These are phyloP conservation scores for Acyrthosiphon pisum DNA, from an alignment of 1,140 invertebrate species.

Conservation along the genomic window DNA sequence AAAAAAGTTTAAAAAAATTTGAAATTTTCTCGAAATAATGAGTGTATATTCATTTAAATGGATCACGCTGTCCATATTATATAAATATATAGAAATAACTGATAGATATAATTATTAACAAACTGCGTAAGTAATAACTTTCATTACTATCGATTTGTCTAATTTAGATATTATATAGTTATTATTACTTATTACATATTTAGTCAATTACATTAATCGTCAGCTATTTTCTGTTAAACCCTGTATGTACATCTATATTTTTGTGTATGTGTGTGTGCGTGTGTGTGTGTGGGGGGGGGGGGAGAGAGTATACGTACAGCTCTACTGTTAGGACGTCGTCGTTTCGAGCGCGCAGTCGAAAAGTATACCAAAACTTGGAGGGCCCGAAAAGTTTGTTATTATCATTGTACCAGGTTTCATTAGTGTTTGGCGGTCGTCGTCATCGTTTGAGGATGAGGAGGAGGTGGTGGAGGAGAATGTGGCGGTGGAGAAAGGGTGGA, in stretches of 20 bases:
- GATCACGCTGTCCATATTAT: not conserved
- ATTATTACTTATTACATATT: not conserved
- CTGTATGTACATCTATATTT: not conserved
- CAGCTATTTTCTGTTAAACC: not conserved
- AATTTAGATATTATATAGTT: not conserved
- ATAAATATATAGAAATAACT: not conserved
- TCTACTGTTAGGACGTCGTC: not conserved
- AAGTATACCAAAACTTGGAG: not conserved
- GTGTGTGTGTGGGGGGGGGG: too few relatives aligned
- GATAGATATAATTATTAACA: not conserved
- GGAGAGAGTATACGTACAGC: too few relatives aligned
- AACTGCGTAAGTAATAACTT: too few relatives aligned
- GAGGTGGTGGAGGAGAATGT: too few relatives aligned
- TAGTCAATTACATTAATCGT: not conserved
- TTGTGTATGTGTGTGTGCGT: not conserved
- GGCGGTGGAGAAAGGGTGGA: not conserved
- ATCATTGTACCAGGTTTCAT: slow-evolving; percentile 8
- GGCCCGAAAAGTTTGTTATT: slow-evolving; percentile 3
- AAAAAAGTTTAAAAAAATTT: not conserved
- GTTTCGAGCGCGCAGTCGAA: not conserved
- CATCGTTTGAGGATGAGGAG: not conserved
- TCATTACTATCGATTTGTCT: too few relatives aligned
- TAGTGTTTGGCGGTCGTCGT: not conserved
- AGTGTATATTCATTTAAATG: not conserved
- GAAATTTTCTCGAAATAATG: not conserved